A percentile compares a stretch with the other conserved stretches of the same genome.
phyloP scores from a whole-genome alignment of 2,888 invertebrate genomes.

The Rhodophaea formosa region DNA sequence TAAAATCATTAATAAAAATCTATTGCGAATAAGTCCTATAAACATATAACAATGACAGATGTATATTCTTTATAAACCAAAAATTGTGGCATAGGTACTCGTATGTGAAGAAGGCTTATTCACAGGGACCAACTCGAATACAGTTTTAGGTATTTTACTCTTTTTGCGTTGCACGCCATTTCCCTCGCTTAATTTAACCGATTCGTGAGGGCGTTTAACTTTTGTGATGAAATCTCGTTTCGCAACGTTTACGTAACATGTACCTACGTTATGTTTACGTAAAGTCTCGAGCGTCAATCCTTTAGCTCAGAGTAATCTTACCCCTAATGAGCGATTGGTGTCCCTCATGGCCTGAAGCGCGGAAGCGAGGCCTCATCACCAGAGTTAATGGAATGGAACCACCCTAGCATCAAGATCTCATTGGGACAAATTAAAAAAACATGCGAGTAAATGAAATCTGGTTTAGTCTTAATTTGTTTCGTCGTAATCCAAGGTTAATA shows the following conservation, averaged over 20 bases:
- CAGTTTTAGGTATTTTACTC: slow-evolving; percentile 18
- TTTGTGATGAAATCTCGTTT: slow-evolving; percentile 32
- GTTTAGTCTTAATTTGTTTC: background rate
- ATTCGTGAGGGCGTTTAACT: slow-evolving; percentile 28
- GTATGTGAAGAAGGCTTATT: background rate
- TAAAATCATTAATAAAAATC: too few relatives aligned
- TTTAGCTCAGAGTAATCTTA: slow-evolving; percentile 59
- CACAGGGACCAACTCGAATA: background rate
- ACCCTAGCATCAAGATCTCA: slow-evolving; percentile 59
- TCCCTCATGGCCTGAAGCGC: slow-evolving; percentile 65
- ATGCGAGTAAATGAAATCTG: slow-evolving; percentile 8
- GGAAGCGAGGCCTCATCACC: slow-evolving; percentile 67
- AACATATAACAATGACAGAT: too few relatives aligned
- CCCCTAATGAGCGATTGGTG: slow-evolving; percentile 64
- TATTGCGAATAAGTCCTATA: too few relatives aligned
- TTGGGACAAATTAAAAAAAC: slow-evolving; percentile 45
- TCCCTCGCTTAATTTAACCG: slow-evolving; percentile 5
- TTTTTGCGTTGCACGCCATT: slow-evolving; percentile 10
- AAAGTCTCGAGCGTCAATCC: slow-evolving; percentile 51
- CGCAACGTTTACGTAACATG: slow-evolving; percentile 38
- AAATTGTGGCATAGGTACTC: too few relatives aligned
- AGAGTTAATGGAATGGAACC: slow-evolving; percentile 66
- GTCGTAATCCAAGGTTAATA: background rate
- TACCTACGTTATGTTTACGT: slow-evolving; percentile 44
- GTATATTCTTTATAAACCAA: too few relatives aligned